Conservation (phyloP, 1,140 invertebrate species). For the Drosophila sp. region DNA sequence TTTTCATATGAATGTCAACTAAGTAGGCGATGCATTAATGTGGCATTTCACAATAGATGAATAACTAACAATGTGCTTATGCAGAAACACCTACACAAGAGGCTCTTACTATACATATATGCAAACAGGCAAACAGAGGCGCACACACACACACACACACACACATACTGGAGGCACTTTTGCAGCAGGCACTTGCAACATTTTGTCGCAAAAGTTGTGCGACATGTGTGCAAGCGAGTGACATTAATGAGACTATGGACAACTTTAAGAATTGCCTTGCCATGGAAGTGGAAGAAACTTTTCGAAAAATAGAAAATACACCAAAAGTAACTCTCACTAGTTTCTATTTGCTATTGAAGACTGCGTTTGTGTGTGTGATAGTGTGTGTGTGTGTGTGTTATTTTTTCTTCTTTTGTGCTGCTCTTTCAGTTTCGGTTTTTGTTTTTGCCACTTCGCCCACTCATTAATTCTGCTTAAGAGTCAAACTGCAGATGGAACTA, state of each 20-base stretch:
- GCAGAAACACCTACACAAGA: conserved; percentile 6
- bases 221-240: conserved; percentile 20
- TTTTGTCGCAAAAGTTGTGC: conserved; percentile 17
- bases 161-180: neutral
- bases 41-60: conserved; percentile 6
- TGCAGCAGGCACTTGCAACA: conserved; percentile 15
- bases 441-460: conserved; percentile 20
- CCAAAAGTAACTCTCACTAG: conserved; percentile 12
- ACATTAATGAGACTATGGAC: conserved; percentile 22
- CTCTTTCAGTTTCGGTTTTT: conserved; percentile 5
- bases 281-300: neutral
- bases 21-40: conserved; percentile 12
- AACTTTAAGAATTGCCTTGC: conserved; percentile 15
- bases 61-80: conserved; percentile 18
- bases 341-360: conserved; percentile 13
- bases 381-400: neutral
- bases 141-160: conserved; percentile 2
- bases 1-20: conserved; percentile 27
- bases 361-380: neutral
- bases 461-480: conserved; percentile 64
- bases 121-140: neutral
- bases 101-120: neutral
- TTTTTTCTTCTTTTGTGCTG: neutral
- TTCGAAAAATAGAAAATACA: conserved; percentile 10
- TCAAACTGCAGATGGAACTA: conserved; percentile 20